Evolutionary conservation across 2,888 invertebrate species (phyloP).

Genomic region (Brenthis hecate): DNA sequence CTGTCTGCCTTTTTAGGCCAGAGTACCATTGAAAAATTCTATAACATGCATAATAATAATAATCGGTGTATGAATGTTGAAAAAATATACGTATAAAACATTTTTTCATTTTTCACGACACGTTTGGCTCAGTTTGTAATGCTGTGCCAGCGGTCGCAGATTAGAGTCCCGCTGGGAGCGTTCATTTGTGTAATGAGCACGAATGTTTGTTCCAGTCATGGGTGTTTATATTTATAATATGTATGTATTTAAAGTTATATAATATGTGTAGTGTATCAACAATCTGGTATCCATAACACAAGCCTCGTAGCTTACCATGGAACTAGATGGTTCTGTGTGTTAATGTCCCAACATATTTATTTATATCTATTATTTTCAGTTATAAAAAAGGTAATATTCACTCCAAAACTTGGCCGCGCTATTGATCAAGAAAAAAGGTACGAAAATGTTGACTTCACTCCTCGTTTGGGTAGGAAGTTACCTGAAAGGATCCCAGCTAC

Average conservation of each 20-base stretch:
- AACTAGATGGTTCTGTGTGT: too few relatives aligned
- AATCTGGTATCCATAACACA: too few relatives aligned
- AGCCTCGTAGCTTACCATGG: too few relatives aligned
- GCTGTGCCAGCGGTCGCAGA: too few relatives aligned
- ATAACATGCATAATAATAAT: not conserved
- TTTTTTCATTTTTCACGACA: not conserved
- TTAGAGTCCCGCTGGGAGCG: too few relatives aligned
- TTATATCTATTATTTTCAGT: constrained; percentile 44
- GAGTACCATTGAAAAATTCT: not conserved
- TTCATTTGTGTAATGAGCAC: too few relatives aligned
- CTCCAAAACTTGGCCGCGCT: constrained; percentile 65
- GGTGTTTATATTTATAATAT: too few relatives aligned
- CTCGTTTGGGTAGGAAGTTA: constrained; percentile 60
- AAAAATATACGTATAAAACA: not conserved
- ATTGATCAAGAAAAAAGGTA: constrained; percentile 46
- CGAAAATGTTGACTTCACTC: constrained; percentile 66
- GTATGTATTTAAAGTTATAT: too few relatives aligned
- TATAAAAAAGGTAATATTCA: constrained; percentile 68
- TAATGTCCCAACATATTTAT: too few relatives aligned
- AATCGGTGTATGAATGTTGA: not conserved
- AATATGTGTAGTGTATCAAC: too few relatives aligned
- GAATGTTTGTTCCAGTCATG: too few relatives aligned
- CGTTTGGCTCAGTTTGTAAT: too few relatives aligned
- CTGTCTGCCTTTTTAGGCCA: not conserved
- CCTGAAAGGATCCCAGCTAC: constrained; percentile 52